Base-by-base conservation (phyloP, 2,797 vertebrate species). In the Tenualosa ilisha region DNA sequence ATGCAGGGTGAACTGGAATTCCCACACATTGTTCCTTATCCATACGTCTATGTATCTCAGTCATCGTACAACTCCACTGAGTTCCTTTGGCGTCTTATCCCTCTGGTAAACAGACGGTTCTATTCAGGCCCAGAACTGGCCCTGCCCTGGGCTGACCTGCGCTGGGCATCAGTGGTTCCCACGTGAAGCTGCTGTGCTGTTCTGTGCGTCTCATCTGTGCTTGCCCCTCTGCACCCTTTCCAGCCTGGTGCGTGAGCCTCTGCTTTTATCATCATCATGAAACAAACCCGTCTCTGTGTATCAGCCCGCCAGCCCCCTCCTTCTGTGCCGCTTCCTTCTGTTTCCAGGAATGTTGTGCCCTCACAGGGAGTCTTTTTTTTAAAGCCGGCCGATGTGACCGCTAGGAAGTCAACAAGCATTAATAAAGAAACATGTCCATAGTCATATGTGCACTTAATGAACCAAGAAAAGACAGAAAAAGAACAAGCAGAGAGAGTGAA, bases 211-310 rank as follows among this genome's bases (percentile, higher is more conserved):
- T 63, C 56, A 1, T 22, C 22, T 61, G 56, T 7, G 56, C 56
- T 56, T 6, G 15, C 17, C 20, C 20, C 6, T 54, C 15, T 61
- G 59, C 9, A n/a, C 22, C 50, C 50, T 51, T 51, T 68, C n/a
- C 11, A 13, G 63, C 63, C 24, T 68, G 63, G 63, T 68, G 26
- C 6, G 31, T 1, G 65, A 37, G 26, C 12, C 26, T 72, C 65
- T 72, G 65, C 65, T 72, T 72, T 37, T 72, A 72, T 72, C 65
- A 72, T 40, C 26, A 72, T 15, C 26, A 37, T 7, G 12, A 13
- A 26, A 65, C 63, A 65, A 65, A 65, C 63, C 63, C n/a, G 63
- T 24, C 63, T 65, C 63, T 65, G 63, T 65, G 54, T 56, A 56
- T 20, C 54, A 20, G 17, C 59, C 59, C 7, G 50, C 50, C 59